Base-by-base conservation (phyloP, 2,888 invertebrate genomes). In the Stenotaenia linearis region DNA sequence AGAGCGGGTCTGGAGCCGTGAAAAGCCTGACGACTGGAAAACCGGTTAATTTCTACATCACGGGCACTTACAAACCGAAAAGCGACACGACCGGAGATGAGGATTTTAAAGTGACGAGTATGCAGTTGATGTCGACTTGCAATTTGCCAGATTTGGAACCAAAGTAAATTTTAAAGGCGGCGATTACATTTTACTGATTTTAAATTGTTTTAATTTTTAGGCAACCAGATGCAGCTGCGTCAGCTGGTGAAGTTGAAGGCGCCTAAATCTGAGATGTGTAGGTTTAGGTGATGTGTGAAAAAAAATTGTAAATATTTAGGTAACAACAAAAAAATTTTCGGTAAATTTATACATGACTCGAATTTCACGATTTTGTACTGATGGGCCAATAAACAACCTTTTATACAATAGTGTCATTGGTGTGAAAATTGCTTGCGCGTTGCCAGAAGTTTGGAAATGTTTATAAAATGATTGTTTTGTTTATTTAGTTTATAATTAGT, bases 1-100 rank as follows among this genome's bases (percentile, higher is more conserved):
- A 28, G n/a, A 75, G 25, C n/a, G 75, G 32, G 18, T 18, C 77
- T 0, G 77, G 37, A 35, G 77, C 28, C 1, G 35, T 18, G 9
- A n/a, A 37, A 15, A 7, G 12, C 12, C 12, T 28, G 77, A 18
- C 32, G 18, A 28, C 35, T 7, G 23, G 32, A 28, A 76, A 76
- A 32, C 23, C 77, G 18, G 37, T 76, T 7, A 76, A 76, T 23
- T 76, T 76, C 37, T 35, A 76, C 28, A 35, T 76, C 18, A 76
- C 23, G 32, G 77, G 77, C 18, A 76, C 37, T 35, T 76, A 35
- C 77, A 76, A 76, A 37, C 35, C 23, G 32, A 76, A 76, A 28
- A 76, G 1, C 6, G 77, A 76, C 12, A 23, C 28, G 15, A 37
- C 32, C 3, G 35, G 37, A n/a, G 77, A 37, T 35, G 32, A 32